Evolutionary conservation across 1,140 invertebrate genomes (phyloP).

Genomic region (Caenorhabditis tropicalis): DNA sequence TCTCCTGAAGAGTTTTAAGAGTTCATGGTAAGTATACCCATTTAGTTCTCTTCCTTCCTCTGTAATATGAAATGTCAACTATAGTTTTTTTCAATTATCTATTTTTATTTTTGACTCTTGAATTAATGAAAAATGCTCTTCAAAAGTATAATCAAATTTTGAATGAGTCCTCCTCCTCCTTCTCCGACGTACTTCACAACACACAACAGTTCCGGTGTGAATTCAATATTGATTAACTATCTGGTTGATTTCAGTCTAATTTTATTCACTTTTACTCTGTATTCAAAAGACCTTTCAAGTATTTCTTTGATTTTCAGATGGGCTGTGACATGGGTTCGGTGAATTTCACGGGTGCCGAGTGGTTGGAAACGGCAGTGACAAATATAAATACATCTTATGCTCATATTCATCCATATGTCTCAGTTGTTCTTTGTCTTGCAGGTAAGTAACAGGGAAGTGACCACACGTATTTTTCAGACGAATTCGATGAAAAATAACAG

Average conservation of each 20-base stretch:
- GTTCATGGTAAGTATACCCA: background rate
- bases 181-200: too few species aligned
- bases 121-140: too few species aligned
- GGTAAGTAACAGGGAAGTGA: constrained; percentile 74
- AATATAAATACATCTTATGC: constrained; percentile 70
- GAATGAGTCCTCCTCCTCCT: too few species aligned
- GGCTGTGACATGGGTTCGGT: constrained; percentile 67
- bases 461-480: background rate
- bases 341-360: constrained; percentile 61
- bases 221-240: too few species aligned
- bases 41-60: background rate
- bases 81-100: background rate
- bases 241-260: too few species aligned
- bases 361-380: constrained; percentile 61
- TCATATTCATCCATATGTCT: constrained; percentile 78
- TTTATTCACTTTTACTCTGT: too few species aligned
- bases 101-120: background rate
- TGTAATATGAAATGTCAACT: too few species aligned
- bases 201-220: background rate
- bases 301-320: background rate
- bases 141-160: too few species aligned
- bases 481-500: constrained; percentile 5
- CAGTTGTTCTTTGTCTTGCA: constrained; percentile 82
- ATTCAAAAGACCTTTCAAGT: background rate
- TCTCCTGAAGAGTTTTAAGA: background rate